Conservation (phyloP, 1,140 invertebrate species). For the Piezodorus guildinii region DNA sequence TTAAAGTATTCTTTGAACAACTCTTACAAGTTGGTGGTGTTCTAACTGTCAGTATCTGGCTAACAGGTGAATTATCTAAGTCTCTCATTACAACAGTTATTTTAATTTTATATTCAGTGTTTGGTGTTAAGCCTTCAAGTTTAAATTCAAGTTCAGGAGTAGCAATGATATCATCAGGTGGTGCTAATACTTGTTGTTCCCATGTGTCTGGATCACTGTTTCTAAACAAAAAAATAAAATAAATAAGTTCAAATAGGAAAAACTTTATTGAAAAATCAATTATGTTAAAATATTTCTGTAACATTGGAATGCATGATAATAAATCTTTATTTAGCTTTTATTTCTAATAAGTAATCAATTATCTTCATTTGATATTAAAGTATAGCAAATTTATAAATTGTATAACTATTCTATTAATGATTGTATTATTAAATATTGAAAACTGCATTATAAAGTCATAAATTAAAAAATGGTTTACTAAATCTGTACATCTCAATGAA, state of each 20-base stretch:
- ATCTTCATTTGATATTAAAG: too few relatives aligned
- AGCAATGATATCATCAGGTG: conserved; percentile 68
- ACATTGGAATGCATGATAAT: too few relatives aligned
- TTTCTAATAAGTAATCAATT: too few relatives aligned
- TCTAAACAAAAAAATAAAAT: conserved; percentile 33
- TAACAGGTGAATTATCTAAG: conserved; percentile 56
- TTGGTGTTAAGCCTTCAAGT: conserved; percentile 57
- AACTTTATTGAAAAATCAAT: too few relatives aligned
- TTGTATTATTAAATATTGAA: too few relatives aligned
- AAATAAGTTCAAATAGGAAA: neutral
- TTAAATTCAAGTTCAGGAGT: conserved; percentile 74
- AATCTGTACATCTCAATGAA: too few relatives aligned
- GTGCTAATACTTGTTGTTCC: conserved; percentile 72
- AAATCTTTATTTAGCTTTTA: too few relatives aligned
- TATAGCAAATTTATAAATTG: too few relatives aligned
- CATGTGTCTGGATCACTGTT: conserved; percentile 57
- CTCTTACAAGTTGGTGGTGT: conserved; percentile 38
- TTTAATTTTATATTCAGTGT: conserved; percentile 68
- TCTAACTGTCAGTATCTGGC: conserved; percentile 55
- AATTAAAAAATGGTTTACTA: too few relatives aligned
- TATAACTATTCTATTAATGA: too few relatives aligned
- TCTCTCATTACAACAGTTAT: conserved; percentile 62
- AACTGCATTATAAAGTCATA: too few relatives aligned
- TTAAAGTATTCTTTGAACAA: neutral
- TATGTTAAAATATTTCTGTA: too few relatives aligned